Conservation (phyloP, 1,140 invertebrate species). For the Papilio dardanus region DNA sequence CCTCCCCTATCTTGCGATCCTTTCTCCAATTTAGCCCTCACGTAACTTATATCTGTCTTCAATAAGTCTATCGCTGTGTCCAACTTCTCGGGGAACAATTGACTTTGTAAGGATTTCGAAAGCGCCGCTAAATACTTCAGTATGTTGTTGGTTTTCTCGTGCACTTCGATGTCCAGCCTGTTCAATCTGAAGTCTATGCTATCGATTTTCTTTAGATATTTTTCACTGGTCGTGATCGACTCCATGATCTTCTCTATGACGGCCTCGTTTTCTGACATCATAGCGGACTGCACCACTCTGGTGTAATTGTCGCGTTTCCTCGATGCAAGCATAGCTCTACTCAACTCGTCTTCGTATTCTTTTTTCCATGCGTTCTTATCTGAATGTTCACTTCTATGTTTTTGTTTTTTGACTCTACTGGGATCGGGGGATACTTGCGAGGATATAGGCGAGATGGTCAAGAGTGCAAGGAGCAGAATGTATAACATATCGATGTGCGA, state of each 20-base stretch:
- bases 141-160: constrained; percentile 72
- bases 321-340: constrained; percentile 60
- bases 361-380: constrained; percentile 70
- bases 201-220: constrained; percentile 72
- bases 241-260: constrained; percentile 74
- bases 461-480: constrained; percentile 42
- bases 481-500: constrained; percentile 59
- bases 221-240: constrained; percentile 70
- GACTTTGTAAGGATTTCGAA: constrained; percentile 50
- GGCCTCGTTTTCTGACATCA: constrained; percentile 57
- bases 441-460: constrained; percentile 45
- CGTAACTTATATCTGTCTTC: constrained; percentile 53
- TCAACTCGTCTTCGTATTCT: constrained; percentile 70
- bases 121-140: constrained; percentile 65
- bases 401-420: constrained; percentile 46
- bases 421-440: constrained; percentile 49
- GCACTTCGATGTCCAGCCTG: constrained; percentile 72
- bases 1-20: constrained; percentile 33
- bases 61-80: constrained; percentile 52
- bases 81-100: constrained; percentile 50
- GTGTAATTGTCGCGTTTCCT: constrained; percentile 62
- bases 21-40: constrained; percentile 57
- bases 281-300: constrained; percentile 48
- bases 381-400: constrained; percentile 50
- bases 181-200: constrained; percentile 74